phyloP scores from a whole-genome alignment of 2,888 invertebrate species.

The Oxytorus armatus region DNA sequence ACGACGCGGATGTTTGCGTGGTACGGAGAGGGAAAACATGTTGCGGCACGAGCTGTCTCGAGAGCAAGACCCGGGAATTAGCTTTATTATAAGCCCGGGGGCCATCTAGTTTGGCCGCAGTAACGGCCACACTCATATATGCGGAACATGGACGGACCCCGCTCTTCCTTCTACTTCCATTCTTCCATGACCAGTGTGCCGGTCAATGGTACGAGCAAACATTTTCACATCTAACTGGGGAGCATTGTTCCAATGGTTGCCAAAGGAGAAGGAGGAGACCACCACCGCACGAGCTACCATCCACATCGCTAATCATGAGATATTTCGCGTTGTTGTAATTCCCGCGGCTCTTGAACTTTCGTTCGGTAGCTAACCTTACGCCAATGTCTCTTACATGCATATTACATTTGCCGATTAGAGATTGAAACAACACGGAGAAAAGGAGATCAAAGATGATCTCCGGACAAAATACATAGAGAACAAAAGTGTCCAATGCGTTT shows the following conservation, averaged over 20 bases:
- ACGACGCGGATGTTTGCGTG: slow-evolving; percentile 68
- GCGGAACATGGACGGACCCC: slow-evolving; percentile 48
- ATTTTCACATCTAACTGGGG: slow-evolving; percentile 79
- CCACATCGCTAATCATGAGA: slow-evolving; percentile 61
- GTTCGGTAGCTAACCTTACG: slow-evolving; percentile 10
- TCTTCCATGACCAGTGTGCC: slow-evolving; percentile 75
- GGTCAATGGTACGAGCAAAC: slow-evolving; percentile 78
- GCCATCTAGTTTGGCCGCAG: slow-evolving; percentile 77
- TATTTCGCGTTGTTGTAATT: slow-evolving; percentile 58
- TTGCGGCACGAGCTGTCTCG: slow-evolving; percentile 83
- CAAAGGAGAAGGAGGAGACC: slow-evolving; percentile 20
- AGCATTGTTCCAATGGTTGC: slow-evolving; percentile 55
- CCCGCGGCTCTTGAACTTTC: slow-evolving; percentile 51
- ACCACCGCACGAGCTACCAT: not conserved
- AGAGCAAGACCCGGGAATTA: slow-evolving; percentile 82
- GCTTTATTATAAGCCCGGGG: slow-evolving; percentile 84
- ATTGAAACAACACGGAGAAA: not conserved
- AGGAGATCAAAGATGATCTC: not conserved
- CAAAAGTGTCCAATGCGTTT: not conserved
- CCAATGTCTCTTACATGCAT: slow-evolving; percentile 47
- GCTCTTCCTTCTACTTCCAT: slow-evolving; percentile 27
- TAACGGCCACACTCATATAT: slow-evolving; percentile 44
- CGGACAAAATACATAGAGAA: not conserved
- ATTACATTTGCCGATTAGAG: slow-evolving; percentile 51
- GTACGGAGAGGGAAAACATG: slow-evolving; percentile 82